phyloP scores from a whole-genome alignment of 2,888 invertebrate genomes.

The Mesochorus sp. region DNA sequence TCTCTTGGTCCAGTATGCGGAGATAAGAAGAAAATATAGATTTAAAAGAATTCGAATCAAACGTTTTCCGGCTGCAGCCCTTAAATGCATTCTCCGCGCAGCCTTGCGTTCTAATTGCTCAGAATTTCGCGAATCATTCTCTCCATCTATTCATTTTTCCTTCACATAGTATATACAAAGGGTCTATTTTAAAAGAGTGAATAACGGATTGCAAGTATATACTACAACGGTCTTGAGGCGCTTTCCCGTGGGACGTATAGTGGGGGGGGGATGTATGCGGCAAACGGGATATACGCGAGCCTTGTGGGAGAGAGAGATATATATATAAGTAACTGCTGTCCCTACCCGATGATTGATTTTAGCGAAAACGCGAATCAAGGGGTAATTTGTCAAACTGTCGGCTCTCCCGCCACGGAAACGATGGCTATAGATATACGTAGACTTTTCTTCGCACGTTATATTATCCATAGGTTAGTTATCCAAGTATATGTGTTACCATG shows the following conservation, averaged over 20 bases:
- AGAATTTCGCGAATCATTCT: conserved; percentile 7
- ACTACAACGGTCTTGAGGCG: background rate
- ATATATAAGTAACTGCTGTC: conserved; percentile 43
- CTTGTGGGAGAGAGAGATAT: background rate
- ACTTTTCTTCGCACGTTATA: background rate
- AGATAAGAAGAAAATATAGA: too few relatives aligned
- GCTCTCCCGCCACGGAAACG: conserved; percentile 71
- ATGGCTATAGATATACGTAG: conserved; percentile 54
- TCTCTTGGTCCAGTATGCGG: too few relatives aligned
- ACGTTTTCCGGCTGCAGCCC: background rate
- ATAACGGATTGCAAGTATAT: background rate
- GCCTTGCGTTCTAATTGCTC: conserved; percentile 4
- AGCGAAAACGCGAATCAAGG: conserved; percentile 81
- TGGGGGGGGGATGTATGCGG: background rate
- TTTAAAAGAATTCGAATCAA: background rate
- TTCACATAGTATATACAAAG: background rate
- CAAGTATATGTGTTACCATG: too few relatives aligned
- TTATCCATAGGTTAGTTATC: too few relatives aligned
- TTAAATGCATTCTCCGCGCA: background rate
- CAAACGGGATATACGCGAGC: background rate
- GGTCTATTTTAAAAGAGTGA: background rate
- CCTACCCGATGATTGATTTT: conserved; percentile 78
- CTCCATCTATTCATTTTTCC: background rate
- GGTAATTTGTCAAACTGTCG: conserved; percentile 82
- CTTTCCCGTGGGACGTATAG: background rate